These are phyloP conservation scores for Zenarchopterus dispar DNA, from an alignment of 2,797 vertebrate species.

Conservation along the genomic window DNA sequence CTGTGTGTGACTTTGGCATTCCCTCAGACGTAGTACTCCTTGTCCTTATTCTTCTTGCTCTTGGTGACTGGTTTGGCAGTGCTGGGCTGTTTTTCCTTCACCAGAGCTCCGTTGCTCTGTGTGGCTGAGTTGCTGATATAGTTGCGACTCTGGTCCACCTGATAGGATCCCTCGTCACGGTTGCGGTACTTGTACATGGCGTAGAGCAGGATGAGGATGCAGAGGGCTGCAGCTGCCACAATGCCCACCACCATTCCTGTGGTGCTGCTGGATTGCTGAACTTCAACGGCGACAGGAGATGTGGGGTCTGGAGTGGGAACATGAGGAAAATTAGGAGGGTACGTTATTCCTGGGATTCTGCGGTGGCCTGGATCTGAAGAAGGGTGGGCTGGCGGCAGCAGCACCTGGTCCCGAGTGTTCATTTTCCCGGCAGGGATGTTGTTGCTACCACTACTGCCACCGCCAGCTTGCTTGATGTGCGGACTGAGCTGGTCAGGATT, in stretches of 20 bases:
- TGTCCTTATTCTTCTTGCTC: conserved; percentile 97
- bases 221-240: conserved; percentile 92
- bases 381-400: conserved; percentile 83
- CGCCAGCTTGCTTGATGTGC: conserved; percentile 69
- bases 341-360: conserved; percentile 85
- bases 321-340: conserved; percentile 89
- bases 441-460: conserved; percentile 69
- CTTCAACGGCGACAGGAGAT: conserved; percentile 90
- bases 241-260: conserved; percentile 96
- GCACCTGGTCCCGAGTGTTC: conserved; percentile 90
- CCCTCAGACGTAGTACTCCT: conserved; percentile 95
- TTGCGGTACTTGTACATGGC: conserved; percentile 98
- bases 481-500: conserved; percentile 75
- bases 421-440: conserved; percentile 92
- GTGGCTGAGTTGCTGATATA: conserved; percentile 94
- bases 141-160: conserved; percentile 92
- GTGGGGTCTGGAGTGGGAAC: conserved; percentile 92
- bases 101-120: conserved; percentile 90
- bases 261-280: conserved; percentile 94
- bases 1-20: conserved; percentile 45
- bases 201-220: conserved; percentile 95
- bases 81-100: conserved; percentile 90
- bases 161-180: conserved; percentile 93
- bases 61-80: conserved; percentile 90
- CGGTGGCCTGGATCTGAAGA: conserved; percentile 83